Conservation (phyloP, 1,140 invertebrate genomes). For the Zaprionus inermis region DNA sequence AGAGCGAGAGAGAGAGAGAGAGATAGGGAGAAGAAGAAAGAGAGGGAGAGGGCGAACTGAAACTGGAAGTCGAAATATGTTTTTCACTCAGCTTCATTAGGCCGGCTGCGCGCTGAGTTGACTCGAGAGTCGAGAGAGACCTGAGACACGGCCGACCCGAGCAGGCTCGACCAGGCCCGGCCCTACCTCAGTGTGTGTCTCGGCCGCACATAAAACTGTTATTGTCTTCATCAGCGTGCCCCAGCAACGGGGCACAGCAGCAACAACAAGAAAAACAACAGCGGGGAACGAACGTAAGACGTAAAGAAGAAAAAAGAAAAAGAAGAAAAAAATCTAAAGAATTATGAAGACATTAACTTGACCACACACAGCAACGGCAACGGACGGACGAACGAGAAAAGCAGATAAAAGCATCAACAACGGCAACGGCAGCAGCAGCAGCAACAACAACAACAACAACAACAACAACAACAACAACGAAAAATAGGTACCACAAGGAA, state of each 20-base stretch:
- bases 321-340: conserved; percentile 73
- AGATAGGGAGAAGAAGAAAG: neutral
- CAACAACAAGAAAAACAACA: conserved; percentile 20
- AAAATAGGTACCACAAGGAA: conserved; percentile 48
- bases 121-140: conserved; percentile 6
- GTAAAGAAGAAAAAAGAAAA: conserved; percentile 44
- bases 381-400: conserved; percentile 27
- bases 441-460: conserved; percentile 9
- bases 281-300: conserved; percentile 40
- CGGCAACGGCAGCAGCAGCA: conserved; percentile 32
- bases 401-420: conserved; percentile 50
- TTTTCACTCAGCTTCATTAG: conserved; percentile 60
- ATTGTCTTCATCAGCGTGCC: conserved; percentile 77
- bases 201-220: conserved; percentile 78
- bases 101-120: conserved; percentile 22
- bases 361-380: conserved; percentile 71
- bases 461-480: conserved; percentile 25
- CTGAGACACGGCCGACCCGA: neutral
- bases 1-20: neutral
- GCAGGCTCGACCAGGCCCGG: neutral
- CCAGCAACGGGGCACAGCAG: conserved; percentile 49
- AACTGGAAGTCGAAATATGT: conserved; percentile 52
- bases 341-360: conserved; percentile 82
- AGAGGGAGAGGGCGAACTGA: conserved; percentile 17
- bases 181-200: conserved; percentile 34